Conservation (phyloP, 53 echinoderm and acorn worm species). For the Paracentrotus lividus region DNA sequence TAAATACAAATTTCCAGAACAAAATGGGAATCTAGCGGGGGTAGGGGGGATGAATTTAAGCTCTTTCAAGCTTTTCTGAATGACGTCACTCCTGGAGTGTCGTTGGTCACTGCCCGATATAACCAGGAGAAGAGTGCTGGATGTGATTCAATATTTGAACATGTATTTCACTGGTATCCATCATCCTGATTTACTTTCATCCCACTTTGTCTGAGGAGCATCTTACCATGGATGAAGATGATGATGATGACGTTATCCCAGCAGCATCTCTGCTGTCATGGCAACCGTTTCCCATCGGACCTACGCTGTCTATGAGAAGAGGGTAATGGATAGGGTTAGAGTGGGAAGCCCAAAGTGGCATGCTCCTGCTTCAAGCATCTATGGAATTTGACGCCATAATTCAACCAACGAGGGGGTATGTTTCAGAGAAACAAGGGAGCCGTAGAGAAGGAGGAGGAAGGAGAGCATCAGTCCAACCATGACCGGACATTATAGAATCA, state of each 20-base stretch:
- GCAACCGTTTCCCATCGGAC: conserved; percentile 49
- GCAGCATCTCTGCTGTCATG: conserved; percentile 50
- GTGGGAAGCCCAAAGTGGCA: conserved; percentile 32
- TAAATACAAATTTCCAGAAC: no score
- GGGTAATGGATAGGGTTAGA: conserved; percentile 54
- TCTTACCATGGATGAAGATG: conserved; percentile 26
- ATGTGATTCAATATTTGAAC: not conserved
- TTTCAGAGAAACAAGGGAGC: not conserved
- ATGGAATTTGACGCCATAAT: conserved; percentile 36
- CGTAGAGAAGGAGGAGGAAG: not conserved
- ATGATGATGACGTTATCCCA: conserved; percentile 60
- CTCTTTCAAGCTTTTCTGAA: not conserved
- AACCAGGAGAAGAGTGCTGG: not conserved
- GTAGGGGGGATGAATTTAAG: no score
- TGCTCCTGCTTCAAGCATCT: conserved; percentile 48
- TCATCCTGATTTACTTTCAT: not conserved
- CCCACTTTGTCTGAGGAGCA: not conserved
- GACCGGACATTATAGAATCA: conserved; percentile 8
- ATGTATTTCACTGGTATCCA: not conserved
- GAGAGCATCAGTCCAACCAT: not conserved
- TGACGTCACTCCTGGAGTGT: not conserved
- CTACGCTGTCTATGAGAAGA: conserved; percentile 23
- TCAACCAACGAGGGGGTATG: conserved; percentile 21
- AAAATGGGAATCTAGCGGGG: no score
- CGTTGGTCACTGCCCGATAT: not conserved